A percentile compares a stretch with the other conserved stretches of the same genome.
phyloP scores from a whole-genome alignment of 1,140 invertebrate genomes.

The Orchesella cincta region DNA sequence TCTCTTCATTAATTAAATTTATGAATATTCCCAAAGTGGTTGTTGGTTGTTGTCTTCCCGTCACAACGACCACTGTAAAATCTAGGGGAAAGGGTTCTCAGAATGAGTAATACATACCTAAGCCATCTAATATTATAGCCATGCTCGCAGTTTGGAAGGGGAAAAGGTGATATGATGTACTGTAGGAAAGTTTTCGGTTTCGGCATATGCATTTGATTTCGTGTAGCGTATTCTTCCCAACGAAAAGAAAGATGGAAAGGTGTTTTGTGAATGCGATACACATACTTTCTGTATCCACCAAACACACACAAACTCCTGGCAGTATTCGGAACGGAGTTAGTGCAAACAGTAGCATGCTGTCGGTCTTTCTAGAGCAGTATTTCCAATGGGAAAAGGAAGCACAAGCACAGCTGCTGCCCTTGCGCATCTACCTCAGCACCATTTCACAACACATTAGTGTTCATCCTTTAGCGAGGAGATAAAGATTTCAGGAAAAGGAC shows the following conservation, averaged over 20 bases:
- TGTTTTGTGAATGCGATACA: neutral
- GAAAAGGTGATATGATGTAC: too few species aligned
- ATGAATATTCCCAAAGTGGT: conserved; percentile 16
- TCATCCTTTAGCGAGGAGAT: neutral
- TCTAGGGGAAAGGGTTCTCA: too few species aligned
- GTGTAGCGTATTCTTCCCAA: too few species aligned
- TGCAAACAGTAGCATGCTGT: neutral
- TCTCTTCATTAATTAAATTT: neutral
- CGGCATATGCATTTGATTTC: too few species aligned
- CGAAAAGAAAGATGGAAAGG: neutral
- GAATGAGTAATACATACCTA: too few species aligned
- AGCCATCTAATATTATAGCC: too few species aligned
- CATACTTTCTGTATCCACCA: neutral
- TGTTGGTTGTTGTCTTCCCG: too few species aligned
- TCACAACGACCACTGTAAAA: too few species aligned
- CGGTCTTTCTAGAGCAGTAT: too few species aligned
- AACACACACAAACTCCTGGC: neutral
- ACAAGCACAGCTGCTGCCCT: conserved; percentile 23
- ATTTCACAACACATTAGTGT: neutral
- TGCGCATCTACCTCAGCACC: conserved; percentile 23
- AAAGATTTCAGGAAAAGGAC: neutral
- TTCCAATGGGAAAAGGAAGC: neutral
- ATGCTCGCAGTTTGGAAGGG: too few species aligned
- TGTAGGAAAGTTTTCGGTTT: too few species aligned
- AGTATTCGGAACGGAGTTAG: neutral